phyloP scores from a whole-genome alignment of 2,113 vertebrate genomes.

The Megaptera novaeangliae region DNA sequence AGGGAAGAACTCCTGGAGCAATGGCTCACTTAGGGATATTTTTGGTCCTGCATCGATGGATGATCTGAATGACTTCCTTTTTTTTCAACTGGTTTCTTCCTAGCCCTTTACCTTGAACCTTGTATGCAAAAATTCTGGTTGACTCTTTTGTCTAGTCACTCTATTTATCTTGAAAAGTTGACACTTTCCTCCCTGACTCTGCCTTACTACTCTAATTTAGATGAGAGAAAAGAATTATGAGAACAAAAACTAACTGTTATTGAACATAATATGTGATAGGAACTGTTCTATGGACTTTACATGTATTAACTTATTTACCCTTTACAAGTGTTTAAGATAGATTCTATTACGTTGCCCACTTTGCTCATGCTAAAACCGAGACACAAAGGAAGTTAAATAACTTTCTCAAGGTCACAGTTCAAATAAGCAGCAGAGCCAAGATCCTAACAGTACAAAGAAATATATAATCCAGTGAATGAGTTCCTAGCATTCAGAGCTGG shows the following conservation, averaged over 20 bases:
- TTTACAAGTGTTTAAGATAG: neutral
- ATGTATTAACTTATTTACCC: neutral
- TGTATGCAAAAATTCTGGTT: neutral
- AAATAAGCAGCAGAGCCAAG: neutral
- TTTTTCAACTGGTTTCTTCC: neutral
- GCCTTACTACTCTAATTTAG: neutral
- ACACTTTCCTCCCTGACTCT: neutral
- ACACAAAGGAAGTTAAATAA: neutral
- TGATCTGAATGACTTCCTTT: neutral
- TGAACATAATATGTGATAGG: neutral
- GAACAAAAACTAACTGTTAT: neutral
- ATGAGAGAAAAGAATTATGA: neutral
- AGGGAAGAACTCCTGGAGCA: neutral
- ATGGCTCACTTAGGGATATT: rapidly evolving
- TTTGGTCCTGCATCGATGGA: neutral
- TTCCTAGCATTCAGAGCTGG: neutral
- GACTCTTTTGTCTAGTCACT: neutral
- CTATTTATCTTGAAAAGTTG: neutral
- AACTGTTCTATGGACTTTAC: neutral
- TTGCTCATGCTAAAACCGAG: neutral
- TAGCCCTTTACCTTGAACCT: neutral
- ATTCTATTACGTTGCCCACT: neutral
- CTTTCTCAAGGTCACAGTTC: neutral
- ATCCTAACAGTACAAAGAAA: neutral
- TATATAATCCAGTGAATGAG: neutral